Base-by-base conservation (phyloP, 2,888 invertebrate species). In the Cryptosula pallasiana region DNA sequence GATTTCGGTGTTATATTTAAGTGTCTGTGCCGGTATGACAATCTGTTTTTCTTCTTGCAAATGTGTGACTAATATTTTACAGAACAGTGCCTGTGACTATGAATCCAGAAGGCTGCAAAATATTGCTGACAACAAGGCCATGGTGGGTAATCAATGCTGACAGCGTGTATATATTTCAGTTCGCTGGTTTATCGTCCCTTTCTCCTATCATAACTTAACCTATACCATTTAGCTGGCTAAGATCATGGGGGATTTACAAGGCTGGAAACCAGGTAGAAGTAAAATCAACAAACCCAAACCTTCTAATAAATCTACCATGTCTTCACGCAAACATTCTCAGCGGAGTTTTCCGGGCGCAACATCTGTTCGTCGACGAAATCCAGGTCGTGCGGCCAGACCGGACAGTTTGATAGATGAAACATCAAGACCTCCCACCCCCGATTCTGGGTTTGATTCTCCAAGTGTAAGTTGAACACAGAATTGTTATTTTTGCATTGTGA, bases 111-210 rank as follows among this genome's bases (percentile, higher is more conserved):
- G 79, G 27, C 72, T 73, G 25, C 76, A 75, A 69, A 80, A 80
- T 71, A 71, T 80, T 63, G 78, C 77, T 35, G 80, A 80, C 73
- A 80, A 80, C 73, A 77, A 79, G 75, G 72, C 72, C 2, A 76
- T 80, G 75, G 80, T n/a, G n/a, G n/a, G n/a, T 80, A 35, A 16
- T 29, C 71, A 45, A 23, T 72, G 1, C 45, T 45, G 20, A 20
- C 20, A 20, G 45, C 20, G 45, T 45, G 20, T 45, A 45, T 5
- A 45, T 45, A 45, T 13, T 45, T 45, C n/a, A n/a, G n/a, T n/a
- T n/a, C n/a, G n/a, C n/a, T n/a, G n/a, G n/a, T n/a, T n/a, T n/a
- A n/a, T n/a, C n/a, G n/a, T n/a, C n/a, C n/a, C n/a, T n/a, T n/a
- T n/a, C n/a, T n/a, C n/a, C n/a, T n/a, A n/a, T n/a, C n/a, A n/a